phyloP scores from a whole-genome alignment of 2,797 vertebrate species.

The Corythornis leucogaster region DNA sequence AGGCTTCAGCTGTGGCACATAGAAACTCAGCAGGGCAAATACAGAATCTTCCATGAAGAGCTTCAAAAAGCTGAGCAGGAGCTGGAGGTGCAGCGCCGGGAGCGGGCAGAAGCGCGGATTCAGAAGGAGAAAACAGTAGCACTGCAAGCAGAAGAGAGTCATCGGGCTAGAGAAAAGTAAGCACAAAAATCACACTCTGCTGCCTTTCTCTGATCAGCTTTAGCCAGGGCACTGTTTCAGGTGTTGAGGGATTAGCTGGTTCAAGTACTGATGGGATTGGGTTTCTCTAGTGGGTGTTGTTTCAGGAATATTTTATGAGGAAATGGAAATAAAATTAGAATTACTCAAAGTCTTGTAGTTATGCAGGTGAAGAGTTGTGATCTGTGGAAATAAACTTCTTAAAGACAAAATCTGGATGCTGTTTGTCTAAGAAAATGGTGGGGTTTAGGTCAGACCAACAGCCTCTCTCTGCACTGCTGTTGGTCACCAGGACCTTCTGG shows the following conservation, averaged over 20 bases:
- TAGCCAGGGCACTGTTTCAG: neutral
- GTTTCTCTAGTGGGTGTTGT: neutral
- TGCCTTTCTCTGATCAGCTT: neutral
- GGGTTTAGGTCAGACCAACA: neutral
- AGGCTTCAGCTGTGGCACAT: slow-evolving; percentile 81
- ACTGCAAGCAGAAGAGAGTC: slow-evolving; percentile 66
- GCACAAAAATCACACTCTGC: neutral
- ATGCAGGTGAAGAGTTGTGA: neutral
- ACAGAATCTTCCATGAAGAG: slow-evolving; percentile 60
- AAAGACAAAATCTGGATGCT: neutral
- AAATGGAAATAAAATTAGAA: neutral
- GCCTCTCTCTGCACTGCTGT: neutral
- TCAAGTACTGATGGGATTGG: neutral
- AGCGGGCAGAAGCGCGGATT: slow-evolving; percentile 67
- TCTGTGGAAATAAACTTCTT: neutral
- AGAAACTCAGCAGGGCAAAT: slow-evolving; percentile 80
- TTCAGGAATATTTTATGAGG: neutral
- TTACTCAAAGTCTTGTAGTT: neutral
- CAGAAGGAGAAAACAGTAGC: slow-evolving; percentile 74
- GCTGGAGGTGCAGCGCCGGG: slow-evolving; percentile 60
- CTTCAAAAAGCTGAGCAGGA: slow-evolving; percentile 73
- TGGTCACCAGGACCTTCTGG: neutral
- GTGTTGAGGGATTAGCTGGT: neutral
- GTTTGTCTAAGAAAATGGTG: neutral
- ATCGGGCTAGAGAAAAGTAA: slow-evolving; percentile 76